Evolutionary conservation across 2,113 vertebrate species (phyloP).

Genomic region (Chaetorhynchus papuensis): DNA sequence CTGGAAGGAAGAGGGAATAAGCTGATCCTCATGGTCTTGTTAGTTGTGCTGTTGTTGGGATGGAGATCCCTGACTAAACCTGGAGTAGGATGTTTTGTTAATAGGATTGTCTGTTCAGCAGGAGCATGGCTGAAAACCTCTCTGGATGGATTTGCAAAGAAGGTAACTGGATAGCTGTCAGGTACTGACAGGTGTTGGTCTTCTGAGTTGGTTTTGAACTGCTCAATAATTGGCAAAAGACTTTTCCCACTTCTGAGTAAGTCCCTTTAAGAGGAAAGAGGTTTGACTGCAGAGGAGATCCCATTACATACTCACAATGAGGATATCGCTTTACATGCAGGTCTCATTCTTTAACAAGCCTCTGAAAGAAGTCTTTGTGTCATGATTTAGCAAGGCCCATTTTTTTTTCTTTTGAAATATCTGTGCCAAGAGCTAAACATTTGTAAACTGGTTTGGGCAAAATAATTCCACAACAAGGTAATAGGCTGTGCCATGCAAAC

Average conservation of each 20-base stretch:
- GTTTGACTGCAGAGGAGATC: neutral
- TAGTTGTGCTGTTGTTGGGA: accelerated
- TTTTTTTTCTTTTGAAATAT: neutral
- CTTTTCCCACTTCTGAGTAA: neutral
- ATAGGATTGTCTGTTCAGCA: neutral
- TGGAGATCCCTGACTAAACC: neutral
- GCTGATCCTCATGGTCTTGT: neutral
- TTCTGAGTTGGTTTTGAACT: neutral
- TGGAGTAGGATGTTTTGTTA: neutral
- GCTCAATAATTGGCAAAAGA: neutral
- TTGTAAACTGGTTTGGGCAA: neutral
- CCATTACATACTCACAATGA: slow-evolving; percentile 30
- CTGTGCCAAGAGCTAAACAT: neutral
- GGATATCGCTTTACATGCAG: slow-evolving; percentile 38
- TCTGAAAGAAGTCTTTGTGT: slow-evolving; percentile 52
- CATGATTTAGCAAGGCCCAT: neutral
- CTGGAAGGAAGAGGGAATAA: neutral
- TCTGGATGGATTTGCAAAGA: neutral
- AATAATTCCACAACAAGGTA: neutral
- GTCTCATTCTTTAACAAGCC: slow-evolving; percentile 8
- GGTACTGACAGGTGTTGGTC: neutral
- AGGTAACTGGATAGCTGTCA: neutral
- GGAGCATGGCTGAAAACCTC: neutral
- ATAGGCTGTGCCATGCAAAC: neutral
- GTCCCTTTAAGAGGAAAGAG: slow-evolving; percentile 15